Conservation (phyloP, 2,888 invertebrate genomes). For the Drepana falcataria region DNA sequence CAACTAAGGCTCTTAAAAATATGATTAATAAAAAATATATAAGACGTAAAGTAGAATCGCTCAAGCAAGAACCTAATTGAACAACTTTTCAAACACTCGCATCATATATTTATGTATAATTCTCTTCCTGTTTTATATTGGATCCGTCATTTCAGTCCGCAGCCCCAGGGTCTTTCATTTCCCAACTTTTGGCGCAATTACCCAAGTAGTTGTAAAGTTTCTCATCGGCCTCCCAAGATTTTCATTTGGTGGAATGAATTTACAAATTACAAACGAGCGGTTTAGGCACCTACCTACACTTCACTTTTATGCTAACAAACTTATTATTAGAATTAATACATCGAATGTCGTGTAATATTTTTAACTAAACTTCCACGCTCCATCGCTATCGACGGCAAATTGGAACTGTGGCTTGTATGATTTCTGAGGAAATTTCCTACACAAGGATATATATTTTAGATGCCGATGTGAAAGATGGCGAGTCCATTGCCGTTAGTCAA, state of each 20-base stretch:
- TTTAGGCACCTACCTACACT: constrained; percentile 12
- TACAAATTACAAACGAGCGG: constrained; percentile 47
- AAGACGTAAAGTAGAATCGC: neutral
- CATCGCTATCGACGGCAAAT: no score
- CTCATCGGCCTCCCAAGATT: constrained; percentile 50
- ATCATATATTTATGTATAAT: constrained; percentile 19
- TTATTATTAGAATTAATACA: constrained; percentile 1
- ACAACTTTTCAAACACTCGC: neutral
- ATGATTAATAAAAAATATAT: neutral
- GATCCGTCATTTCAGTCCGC: constrained; percentile 44
- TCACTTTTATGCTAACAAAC: constrained; percentile 2
- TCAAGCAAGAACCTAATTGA: neutral
- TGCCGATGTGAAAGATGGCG: no score
- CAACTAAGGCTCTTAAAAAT: no score
- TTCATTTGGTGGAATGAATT: constrained; percentile 44
- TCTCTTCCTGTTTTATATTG: constrained; percentile 34
- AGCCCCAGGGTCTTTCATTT: constrained; percentile 48
- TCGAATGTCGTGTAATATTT: neutral
- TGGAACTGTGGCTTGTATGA: no score
- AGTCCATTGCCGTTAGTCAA: no score
- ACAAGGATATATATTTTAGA: no score
- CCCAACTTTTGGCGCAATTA: constrained; percentile 63
- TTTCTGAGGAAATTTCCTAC: no score
- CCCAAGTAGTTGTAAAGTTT: constrained; percentile 65
- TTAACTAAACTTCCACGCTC: neutral